Percentiles rank a stretch among this genome's conserved stretches.
phyloP scores from a whole-genome alignment of 1,140 invertebrate genomes.

The Camponotus vicinus region DNA sequence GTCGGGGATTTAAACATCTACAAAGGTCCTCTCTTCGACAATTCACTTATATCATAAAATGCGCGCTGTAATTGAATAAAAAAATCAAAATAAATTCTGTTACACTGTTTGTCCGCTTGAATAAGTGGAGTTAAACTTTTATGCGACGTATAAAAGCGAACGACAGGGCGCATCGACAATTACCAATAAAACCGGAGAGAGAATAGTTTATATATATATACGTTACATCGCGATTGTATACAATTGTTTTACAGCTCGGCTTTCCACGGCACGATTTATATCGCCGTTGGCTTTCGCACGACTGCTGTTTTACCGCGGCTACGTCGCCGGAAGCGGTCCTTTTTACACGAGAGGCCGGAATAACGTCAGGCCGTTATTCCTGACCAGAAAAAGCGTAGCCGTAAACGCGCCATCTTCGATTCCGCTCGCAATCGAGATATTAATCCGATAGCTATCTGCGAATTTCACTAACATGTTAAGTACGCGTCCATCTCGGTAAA shows the following conservation, averaged over 20 bases:
- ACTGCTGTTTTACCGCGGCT: conserved; percentile 39
- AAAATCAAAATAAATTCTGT: not conserved
- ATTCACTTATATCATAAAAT: not conserved
- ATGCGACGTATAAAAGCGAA: conserved; percentile 30
- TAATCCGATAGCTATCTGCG: conserved; percentile 32
- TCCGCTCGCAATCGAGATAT: conserved; percentile 19
- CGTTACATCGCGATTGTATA: conserved; percentile 33
- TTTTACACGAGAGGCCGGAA: conserved; percentile 47
- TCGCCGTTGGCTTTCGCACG: conserved; percentile 34
- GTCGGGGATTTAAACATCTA: not conserved
- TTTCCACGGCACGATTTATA: conserved; percentile 45
- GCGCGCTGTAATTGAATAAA: conserved; percentile 7
- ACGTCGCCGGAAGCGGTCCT: conserved; percentile 43
- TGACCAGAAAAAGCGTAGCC: conserved; percentile 31
- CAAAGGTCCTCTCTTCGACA: not conserved
- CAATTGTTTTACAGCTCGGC: conserved; percentile 58
- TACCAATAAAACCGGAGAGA: conserved; percentile 41
- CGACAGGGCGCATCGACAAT: conserved; percentile 41
- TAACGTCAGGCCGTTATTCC: conserved; percentile 51
- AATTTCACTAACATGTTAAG: not conserved
- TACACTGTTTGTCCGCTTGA: not conserved
- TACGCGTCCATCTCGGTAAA: not conserved
- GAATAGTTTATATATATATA: not conserved
- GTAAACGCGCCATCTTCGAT: conserved; percentile 54
- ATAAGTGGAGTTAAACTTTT: conserved; percentile 27